phyloP scores from a whole-genome alignment of 2,113 vertebrate species.

The Gobiocypris rarus region DNA sequence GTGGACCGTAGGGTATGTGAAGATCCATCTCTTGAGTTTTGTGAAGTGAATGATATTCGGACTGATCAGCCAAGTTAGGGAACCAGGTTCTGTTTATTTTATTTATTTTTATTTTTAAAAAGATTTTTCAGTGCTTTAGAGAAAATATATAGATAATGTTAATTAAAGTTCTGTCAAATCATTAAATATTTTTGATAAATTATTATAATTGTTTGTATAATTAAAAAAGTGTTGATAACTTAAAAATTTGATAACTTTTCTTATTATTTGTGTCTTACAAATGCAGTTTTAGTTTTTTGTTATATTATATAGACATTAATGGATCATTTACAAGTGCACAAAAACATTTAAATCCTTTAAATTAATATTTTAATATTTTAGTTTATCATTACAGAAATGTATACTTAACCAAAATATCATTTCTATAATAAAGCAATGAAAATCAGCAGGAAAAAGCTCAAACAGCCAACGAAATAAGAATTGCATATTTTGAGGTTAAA shows the following conservation, averaged over 20 bases:
- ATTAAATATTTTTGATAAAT: no score
- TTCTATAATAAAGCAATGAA: neutral
- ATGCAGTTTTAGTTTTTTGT: neutral
- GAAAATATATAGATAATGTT: neutral
- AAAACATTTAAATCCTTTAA: neutral
- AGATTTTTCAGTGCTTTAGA: neutral
- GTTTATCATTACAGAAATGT: neutral
- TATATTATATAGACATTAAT: no score
- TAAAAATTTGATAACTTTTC: neutral
- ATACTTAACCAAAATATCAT: neutral
- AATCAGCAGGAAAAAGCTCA: neutral
- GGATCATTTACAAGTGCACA: neutral
- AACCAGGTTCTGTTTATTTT: slow-evolving; percentile 1
- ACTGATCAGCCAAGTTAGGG: neutral
- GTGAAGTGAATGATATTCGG: neutral
- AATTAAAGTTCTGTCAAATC: no score
- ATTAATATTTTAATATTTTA: neutral
- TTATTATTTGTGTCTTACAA: neutral
- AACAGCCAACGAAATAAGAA: neutral
- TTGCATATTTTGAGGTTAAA: neutral
- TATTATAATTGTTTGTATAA: neutral
- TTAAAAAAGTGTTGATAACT: neutral
- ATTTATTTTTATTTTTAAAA: no score
- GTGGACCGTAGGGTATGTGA: neutral
- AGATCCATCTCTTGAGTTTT: slow-evolving; percentile 5